Conservation (phyloP, 2,797 vertebrate species). For the Craterocephalus amniculus region DNA sequence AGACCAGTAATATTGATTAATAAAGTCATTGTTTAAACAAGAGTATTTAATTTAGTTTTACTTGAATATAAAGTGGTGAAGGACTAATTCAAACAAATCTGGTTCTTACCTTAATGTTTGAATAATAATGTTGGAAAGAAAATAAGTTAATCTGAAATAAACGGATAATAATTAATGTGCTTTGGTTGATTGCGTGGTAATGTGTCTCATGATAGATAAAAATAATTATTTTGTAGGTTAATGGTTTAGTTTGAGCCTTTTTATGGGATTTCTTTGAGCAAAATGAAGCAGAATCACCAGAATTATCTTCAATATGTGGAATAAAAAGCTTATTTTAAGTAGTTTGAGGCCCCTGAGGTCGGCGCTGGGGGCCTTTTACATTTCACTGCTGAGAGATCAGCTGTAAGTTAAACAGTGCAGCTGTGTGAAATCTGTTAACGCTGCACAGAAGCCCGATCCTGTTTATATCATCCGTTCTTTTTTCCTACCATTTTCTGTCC, state of each 20-base stretch:
- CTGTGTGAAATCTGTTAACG: slow-evolving; percentile 20
- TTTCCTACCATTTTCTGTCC: not conserved
- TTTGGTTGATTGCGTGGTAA: too few species aligned
- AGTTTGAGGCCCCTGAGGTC: slow-evolving; percentile 1
- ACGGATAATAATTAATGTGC: too few species aligned
- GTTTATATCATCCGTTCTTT: not conserved
- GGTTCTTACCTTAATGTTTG: too few species aligned
- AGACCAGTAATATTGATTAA: too few species aligned
- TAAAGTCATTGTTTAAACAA: too few species aligned
- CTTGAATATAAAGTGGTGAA: too few species aligned
- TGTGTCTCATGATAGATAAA: too few species aligned
- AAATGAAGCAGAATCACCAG: not conserved
- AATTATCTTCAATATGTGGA: not conserved
- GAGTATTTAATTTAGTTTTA: too few species aligned
- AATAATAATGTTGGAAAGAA: too few species aligned
- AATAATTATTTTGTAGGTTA: too few species aligned
- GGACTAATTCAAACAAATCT: too few species aligned
- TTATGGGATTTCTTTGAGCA: not conserved
- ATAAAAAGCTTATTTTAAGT: slow-evolving; percentile 6
- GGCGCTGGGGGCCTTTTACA: slow-evolving; percentile 4
- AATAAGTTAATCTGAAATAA: too few species aligned
- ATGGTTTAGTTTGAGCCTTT: not conserved
- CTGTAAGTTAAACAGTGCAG: slow-evolving; percentile 36
- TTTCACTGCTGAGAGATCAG: slow-evolving; percentile 30
- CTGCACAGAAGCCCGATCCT: not conserved